A percentile compares a stretch with the other conserved stretches of the same genome.
Conservation (phyloP, 2,797 vertebrate species). For the Melanotaenia pygmaea region DNA sequence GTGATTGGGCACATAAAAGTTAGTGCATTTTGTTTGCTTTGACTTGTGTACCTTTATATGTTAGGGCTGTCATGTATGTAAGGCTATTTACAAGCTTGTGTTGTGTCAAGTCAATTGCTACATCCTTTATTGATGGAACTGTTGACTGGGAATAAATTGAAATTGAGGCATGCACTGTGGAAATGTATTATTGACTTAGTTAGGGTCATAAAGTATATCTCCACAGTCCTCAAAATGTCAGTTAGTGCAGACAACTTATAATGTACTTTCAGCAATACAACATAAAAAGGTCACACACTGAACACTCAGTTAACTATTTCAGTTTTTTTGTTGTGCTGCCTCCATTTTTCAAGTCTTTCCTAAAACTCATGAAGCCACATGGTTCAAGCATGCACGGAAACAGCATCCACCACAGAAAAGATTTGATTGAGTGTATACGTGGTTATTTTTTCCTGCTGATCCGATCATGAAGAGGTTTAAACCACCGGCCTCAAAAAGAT, state of each 20-base stretch:
- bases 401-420: too few species aligned
- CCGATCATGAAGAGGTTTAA: too few species aligned
- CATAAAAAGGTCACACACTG: background rate
- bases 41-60: conserved; percentile 30
- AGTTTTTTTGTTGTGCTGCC: too few species aligned
- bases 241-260: background rate
- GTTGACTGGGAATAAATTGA: conserved; percentile 56
- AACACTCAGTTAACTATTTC: too few species aligned
- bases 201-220: conserved; percentile 10
- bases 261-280: conserved; percentile 1
- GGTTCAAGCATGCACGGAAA: too few species aligned
- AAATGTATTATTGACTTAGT: conserved; percentile 50
- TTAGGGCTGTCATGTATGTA: conserved; percentile 53
- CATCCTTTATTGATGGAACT: conserved; percentile 60
- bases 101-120: conserved; percentile 44
- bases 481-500: too few species aligned
- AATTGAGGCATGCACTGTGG: conserved; percentile 27
- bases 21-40: conserved; percentile 14
- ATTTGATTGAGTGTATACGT: too few species aligned
- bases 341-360: too few species aligned
- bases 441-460: too few species aligned
- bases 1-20: conserved; percentile 37
- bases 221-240: background rate
- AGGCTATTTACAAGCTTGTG: conserved; percentile 45
- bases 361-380: too few species aligned